phyloP scores from a whole-genome alignment of 2,888 invertebrate species.

The Teinopalpus imperialis region DNA sequence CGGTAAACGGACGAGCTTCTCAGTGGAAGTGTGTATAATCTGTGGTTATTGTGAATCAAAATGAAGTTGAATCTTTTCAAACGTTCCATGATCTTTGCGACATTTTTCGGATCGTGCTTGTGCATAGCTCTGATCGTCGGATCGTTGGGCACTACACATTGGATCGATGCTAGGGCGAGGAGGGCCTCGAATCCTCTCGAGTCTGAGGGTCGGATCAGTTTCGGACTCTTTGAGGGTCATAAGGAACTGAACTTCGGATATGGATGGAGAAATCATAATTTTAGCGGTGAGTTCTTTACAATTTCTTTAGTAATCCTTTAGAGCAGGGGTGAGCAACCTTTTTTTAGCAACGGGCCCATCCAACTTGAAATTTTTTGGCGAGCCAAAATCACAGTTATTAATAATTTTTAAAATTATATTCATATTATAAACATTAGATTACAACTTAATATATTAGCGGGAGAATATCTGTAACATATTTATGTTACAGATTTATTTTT shows the following conservation, averaged over 20 bases:
- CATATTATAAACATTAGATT: too few relatives aligned
- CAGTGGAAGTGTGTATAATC: constrained; percentile 45
- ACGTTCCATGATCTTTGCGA: constrained; percentile 90
- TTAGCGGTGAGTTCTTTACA: constrained; percentile 86
- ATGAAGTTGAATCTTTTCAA: constrained; percentile 87
- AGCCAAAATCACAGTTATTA: too few relatives aligned
- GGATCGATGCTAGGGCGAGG: constrained; percentile 89
- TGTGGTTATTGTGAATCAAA: constrained; percentile 35
- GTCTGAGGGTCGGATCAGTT: constrained; percentile 89
- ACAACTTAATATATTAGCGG: too few relatives aligned
- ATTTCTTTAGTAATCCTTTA: too few relatives aligned
- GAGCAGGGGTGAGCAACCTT: too few relatives aligned
- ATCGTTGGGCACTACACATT: constrained; percentile 91
- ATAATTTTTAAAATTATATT: too few relatives aligned
- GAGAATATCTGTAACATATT: too few relatives aligned
- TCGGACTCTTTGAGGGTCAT: constrained; percentile 93
- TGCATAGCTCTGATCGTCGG: constrained; percentile 90
- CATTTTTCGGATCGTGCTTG: constrained; percentile 89
- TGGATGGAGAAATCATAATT: constrained; percentile 88
- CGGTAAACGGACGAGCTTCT: constrained; percentile 33
- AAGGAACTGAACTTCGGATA: constrained; percentile 90
- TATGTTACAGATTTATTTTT: too few relatives aligned
- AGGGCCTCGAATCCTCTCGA: constrained; percentile 84
- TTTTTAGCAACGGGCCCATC: too few relatives aligned
- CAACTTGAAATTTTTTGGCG: too few relatives aligned